phyloP scores from a whole-genome alignment of 1,140 invertebrate species.

The Oryctes rhinoceros region DNA sequence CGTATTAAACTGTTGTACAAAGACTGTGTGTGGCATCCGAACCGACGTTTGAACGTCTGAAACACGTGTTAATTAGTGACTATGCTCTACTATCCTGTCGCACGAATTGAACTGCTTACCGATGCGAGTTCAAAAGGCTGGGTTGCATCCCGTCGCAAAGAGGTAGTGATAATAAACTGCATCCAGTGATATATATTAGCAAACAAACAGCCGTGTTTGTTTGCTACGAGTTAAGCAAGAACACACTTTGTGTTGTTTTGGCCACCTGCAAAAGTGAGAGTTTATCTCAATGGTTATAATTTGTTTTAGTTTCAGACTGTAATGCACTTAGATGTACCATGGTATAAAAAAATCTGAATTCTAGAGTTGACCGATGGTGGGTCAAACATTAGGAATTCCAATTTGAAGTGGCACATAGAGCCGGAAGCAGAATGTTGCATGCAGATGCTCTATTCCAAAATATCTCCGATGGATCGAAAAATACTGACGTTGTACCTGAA shows the following conservation, averaged over 20 bases:
- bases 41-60: conserved; percentile 41
- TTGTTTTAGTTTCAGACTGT: conserved; percentile 53
- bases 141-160: conserved; percentile 45
- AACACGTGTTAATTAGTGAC: conserved; percentile 43
- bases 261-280: conserved; percentile 16
- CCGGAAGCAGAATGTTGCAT: conserved; percentile 53
- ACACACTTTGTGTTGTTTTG: conserved; percentile 45
- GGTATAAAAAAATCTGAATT: conserved; percentile 50
- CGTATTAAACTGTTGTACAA: conserved; percentile 53
- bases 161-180: not conserved
- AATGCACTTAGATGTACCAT: conserved; percentile 48
- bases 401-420: conserved; percentile 53
- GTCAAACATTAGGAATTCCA: conserved; percentile 52
- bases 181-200: conserved; percentile 50
- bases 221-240: too few relatives aligned
- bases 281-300: conserved; percentile 43
- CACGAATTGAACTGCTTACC: conserved; percentile 52
- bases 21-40: conserved; percentile 45
- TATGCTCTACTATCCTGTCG: conserved; percentile 45
- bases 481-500: not conserved
- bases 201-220: conserved; percentile 41
- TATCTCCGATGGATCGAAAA: not conserved
- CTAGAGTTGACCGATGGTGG: conserved; percentile 56
- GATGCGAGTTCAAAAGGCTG: conserved; percentile 50
- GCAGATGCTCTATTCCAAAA: conserved; percentile 54